Conservation (phyloP, 2,113 vertebrate genomes). For the Gasterosteus nipponicus region DNA sequence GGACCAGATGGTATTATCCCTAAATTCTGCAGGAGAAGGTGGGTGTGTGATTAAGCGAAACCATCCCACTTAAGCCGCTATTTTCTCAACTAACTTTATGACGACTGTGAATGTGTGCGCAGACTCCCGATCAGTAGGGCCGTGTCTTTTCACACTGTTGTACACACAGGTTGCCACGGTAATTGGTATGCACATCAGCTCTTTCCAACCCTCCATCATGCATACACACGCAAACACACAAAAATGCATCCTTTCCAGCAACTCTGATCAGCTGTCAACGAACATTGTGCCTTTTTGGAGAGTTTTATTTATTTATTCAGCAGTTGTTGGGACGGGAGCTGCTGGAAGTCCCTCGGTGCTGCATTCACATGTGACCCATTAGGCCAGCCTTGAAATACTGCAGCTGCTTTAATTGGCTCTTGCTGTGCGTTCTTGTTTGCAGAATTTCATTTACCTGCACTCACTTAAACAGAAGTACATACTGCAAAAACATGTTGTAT, state of each 20-base stretch:
- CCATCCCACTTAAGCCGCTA: slow-evolving; percentile 11
- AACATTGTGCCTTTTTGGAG: slow-evolving; percentile 52
- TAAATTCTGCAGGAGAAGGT: slow-evolving; percentile 37
- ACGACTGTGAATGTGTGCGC: slow-evolving; percentile 29
- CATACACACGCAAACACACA: neutral
- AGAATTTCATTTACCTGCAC: slow-evolving; percentile 55
- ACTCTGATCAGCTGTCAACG: slow-evolving; percentile 57
- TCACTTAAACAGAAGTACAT: slow-evolving; percentile 32
- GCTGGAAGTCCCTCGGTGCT: slow-evolving; percentile 60
- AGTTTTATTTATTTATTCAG: slow-evolving; percentile 70
- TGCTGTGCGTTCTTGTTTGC: slow-evolving; percentile 53
- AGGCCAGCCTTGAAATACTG: slow-evolving; percentile 56
- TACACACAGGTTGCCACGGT: slow-evolving; percentile 31
- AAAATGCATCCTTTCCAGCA: neutral
- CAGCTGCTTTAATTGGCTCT: slow-evolving; percentile 73
- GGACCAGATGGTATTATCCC: slow-evolving; percentile 20
- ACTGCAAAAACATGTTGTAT: neutral
- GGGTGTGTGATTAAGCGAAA: slow-evolving; percentile 45
- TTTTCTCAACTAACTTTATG: slow-evolving; percentile 31
- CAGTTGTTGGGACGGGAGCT: slow-evolving; percentile 53
- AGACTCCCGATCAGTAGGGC: slow-evolving; percentile 28
- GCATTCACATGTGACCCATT: slow-evolving; percentile 66
- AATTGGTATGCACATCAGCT: slow-evolving; percentile 23
- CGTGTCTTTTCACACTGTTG: neutral
- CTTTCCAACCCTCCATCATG: neutral